A percentile compares a stretch with the other conserved stretches of the same genome.
These are phyloP conservation scores for Synergus laeviventris DNA, from an alignment of 2,888 invertebrate genomes.

Conservation along the genomic window DNA sequence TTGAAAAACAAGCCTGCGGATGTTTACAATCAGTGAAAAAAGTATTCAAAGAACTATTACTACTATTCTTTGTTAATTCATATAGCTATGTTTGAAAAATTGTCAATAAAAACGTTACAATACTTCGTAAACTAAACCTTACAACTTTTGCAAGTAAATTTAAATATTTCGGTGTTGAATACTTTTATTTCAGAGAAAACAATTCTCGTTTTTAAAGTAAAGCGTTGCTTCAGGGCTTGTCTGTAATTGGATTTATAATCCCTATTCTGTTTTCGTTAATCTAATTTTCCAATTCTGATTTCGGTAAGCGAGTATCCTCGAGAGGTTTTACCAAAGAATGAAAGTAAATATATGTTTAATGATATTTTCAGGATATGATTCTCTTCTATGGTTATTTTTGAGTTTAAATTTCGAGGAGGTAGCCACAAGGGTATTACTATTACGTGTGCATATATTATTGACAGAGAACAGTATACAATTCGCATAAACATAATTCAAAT, in stretches of 20 bases:
- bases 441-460: not conserved
- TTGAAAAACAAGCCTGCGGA: not conserved
- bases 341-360: not conserved
- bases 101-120: too few species aligned
- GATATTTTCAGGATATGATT: not conserved
- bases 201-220: not conserved
- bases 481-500: not conserved
- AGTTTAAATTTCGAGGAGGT: not conserved
- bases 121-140: too few species aligned
- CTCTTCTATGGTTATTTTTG: not conserved
- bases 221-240: not conserved
- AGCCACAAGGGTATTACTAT: not conserved
- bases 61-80: too few species aligned
- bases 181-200: not conserved
- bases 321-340: not conserved
- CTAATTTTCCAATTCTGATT: not conserved
- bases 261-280: not conserved
- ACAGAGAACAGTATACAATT: not conserved
- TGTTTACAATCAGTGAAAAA: too few species aligned
- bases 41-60: too few species aligned
- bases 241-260: not conserved
- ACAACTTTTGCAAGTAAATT: too few species aligned
- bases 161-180: not conserved
- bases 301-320: not conserved
- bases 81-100: too few species aligned